A percentile compares a stretch with the other conserved stretches of the same genome.
Conservation (phyloP, 1,140 invertebrate species). For the Orius insidiosus region DNA sequence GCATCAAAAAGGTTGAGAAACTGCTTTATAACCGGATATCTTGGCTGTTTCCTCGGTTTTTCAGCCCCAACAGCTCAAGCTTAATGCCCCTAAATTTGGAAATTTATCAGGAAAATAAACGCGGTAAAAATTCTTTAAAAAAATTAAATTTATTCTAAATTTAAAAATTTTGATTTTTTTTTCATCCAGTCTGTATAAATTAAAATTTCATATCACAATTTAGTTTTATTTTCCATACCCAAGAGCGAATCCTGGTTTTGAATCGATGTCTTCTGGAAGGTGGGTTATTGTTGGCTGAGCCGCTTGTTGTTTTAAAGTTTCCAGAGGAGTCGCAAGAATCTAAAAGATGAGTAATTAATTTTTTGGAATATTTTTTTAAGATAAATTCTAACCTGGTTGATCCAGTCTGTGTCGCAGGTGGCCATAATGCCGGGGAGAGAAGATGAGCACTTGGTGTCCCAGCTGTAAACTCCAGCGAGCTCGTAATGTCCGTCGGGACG, state of each 20-base stretch:
- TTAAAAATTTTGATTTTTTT: no score
- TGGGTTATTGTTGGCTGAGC: not conserved
- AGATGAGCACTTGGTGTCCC: conserved; percentile 39
- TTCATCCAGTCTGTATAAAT: no score
- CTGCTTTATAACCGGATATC: no score
- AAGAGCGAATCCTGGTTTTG: conserved; percentile 20
- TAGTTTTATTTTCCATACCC: conserved; percentile 19
- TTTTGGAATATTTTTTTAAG: not conserved
- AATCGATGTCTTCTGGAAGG: conserved; percentile 13
- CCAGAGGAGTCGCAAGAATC: conserved; percentile 12
- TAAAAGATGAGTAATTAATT: not conserved
- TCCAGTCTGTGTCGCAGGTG: conserved; percentile 26
- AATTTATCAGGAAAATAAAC: no score
- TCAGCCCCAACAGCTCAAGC: no score
- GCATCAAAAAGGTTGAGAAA: no score
- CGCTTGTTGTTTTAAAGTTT: conserved; percentile 11
- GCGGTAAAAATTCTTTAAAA: no score
- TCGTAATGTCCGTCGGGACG: conserved; percentile 46
- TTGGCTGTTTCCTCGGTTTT: no score
- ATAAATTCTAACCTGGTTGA: conserved; percentile 20
- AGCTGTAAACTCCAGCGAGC: conserved; percentile 54
- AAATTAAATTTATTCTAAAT: no score
- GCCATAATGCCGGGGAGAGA: conserved; percentile 26
- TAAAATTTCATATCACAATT: not conserved
- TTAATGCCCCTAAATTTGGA: no score